These are phyloP conservation scores for Xestia xanthographa DNA, from an alignment of 2,888 invertebrate species.

Conservation along the genomic window DNA sequence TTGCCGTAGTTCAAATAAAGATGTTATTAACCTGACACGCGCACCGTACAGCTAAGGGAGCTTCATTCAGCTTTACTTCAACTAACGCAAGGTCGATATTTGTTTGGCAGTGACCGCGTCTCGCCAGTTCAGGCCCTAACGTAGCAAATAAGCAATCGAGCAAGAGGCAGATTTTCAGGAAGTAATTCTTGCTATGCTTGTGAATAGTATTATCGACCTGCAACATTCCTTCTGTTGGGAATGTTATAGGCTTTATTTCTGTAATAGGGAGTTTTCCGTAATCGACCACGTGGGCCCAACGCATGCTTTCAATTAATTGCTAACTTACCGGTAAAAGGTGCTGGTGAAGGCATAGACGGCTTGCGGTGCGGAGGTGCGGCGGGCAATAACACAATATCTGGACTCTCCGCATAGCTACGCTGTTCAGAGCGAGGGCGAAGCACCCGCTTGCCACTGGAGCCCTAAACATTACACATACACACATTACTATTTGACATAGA, in stretches of 20 bases:
- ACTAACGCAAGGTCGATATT: neutral
- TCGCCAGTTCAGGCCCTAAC: neutral
- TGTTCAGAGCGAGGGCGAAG: slow-evolving; percentile 95
- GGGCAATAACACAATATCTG: slow-evolving; percentile 92
- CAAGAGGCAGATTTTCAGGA: slow-evolving; percentile 8
- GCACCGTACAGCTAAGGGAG: too few species aligned
- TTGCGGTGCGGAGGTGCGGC: slow-evolving; percentile 90
- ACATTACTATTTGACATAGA: neutral
- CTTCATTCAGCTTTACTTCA: neutral
- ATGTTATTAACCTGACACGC: neutral
- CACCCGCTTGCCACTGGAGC: slow-evolving; percentile 91
- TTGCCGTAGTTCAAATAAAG: neutral
- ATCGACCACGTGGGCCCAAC: neutral
- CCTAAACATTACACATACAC: slow-evolving; percentile 69
- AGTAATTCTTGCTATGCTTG: slow-evolving; percentile 8
- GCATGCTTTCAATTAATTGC: neutral
- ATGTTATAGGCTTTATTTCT: neutral
- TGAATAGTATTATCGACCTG: neutral
- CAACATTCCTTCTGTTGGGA: neutral
- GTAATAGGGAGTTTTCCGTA: neutral
- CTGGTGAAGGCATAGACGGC: slow-evolving; percentile 74
- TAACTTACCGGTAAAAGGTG: slow-evolving; percentile 81
- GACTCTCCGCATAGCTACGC: slow-evolving; percentile 96
- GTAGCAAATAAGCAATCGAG: slow-evolving; percentile 21
- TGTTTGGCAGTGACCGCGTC: neutral